These are phyloP conservation scores for Oopsacas minuta DNA, from an alignment of 37 sponge, comb jelly and placozoan species.

Conservation along the genomic window DNA sequence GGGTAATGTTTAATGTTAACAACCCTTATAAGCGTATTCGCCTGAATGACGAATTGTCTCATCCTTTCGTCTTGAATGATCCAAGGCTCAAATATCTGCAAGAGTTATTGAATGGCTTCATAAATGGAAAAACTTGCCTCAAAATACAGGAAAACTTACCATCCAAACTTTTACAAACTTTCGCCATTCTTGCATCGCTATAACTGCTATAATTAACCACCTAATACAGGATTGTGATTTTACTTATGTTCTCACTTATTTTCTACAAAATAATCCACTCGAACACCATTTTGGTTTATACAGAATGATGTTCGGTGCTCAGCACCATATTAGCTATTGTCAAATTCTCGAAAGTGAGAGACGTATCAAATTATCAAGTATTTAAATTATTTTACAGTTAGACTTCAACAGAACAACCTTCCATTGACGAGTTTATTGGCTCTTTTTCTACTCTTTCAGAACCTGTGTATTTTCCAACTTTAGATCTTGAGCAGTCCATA, in stretches of 20 bases:
- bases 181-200: background rate
- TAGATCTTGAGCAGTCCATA: background rate
- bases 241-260: background rate
- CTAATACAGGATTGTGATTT: conserved; percentile 1
- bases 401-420: background rate
- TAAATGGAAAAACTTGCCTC: background rate
- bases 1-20: background rate
- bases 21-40: background rate
- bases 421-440: background rate
- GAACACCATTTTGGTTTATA: conserved; percentile 12
- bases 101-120: background rate
- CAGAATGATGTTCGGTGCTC: conserved; percentile 17
- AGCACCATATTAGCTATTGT: conserved; percentile 13
- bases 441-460: background rate
- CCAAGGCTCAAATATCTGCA: background rate
- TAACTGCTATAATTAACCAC: background rate
- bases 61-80: no score
- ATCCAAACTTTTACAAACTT: conserved; percentile 8
- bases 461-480: background rate
- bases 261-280: background rate
- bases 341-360: conserved; percentile 13
- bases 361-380: conserved; percentile 1
- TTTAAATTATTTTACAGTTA: background rate
- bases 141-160: conserved; percentile 5
- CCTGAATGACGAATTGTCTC: background rate